phyloP scores from a whole-genome alignment of 92 coral and sea anemone genomes.

The Micromussa lordhowensis region DNA sequence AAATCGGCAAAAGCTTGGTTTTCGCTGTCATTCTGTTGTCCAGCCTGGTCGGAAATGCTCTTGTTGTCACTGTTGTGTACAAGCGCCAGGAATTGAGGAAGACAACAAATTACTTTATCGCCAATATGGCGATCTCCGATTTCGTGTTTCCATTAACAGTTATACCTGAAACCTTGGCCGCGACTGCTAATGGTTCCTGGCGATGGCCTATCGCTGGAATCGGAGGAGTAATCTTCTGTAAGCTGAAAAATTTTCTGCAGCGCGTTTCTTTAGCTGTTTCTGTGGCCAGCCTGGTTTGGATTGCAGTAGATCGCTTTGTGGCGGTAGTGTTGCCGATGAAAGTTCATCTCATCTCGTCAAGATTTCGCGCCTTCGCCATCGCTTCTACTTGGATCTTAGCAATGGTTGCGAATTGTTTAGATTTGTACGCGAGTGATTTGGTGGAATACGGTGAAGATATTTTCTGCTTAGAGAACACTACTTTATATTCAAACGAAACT shows the following conservation, averaged over 20 bases:
- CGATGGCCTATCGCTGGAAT: not conserved
- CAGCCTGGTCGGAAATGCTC: slow-evolving; percentile 1
- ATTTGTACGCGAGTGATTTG: not conserved
- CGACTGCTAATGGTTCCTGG: not conserved
- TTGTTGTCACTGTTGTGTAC: not conserved
- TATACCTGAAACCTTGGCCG: not conserved
- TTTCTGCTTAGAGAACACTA: not conserved
- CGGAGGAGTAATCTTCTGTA: not conserved
- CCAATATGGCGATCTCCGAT: slow-evolving; percentile 29
- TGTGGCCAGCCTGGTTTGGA: not conserved
- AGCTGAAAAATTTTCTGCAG: not conserved
- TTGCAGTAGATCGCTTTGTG: not conserved
- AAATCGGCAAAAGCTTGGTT: not conserved
- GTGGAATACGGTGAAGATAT: not conserved
- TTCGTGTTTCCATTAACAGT: slow-evolving; percentile 8
- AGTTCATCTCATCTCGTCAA: not conserved
- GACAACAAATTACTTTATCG: slow-evolving; percentile 17
- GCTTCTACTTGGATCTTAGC: not conserved
- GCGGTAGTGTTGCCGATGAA: slow-evolving; percentile 1
- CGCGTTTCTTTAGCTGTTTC: not conserved
- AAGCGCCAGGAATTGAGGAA: slow-evolving; percentile 12
- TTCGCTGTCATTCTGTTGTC: not conserved
- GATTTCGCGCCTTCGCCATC: slow-evolving; percentile 1
- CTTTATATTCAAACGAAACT: not conserved
- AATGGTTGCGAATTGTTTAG: not conserved